phyloP scores from a whole-genome alignment of 92 coral and sea anemone species.

The Parazoanthus swiftii region DNA sequence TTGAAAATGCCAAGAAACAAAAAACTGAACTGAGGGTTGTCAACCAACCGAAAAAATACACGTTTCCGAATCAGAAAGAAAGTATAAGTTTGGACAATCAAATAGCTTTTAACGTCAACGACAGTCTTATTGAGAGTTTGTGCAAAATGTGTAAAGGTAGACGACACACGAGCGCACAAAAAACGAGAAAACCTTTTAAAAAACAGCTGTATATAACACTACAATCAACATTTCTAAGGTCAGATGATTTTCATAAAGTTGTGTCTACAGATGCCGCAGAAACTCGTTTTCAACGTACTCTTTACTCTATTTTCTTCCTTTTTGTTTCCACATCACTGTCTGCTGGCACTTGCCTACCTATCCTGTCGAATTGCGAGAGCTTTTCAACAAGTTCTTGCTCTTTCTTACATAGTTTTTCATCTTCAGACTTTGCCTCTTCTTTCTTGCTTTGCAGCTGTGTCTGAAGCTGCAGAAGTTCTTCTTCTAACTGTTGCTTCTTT shows the following conservation, averaged over 20 bases:
- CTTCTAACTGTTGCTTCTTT: constrained; percentile 10
- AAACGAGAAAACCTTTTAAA: no score
- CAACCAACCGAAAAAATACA: no score
- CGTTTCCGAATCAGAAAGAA: no score
- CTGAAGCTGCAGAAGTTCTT: constrained; percentile 1
- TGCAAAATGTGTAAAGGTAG: no score
- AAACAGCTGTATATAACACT: no score
- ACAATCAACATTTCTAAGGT: neutral
- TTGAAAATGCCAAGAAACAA: no score
- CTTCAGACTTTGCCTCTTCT: constrained; percentile 1
- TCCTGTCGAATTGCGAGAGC: constrained; percentile 3
- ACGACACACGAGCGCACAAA: no score
- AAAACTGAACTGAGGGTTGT: no score
- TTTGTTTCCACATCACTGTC: constrained; percentile 1
- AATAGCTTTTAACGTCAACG: no score
- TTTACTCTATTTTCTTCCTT: constrained; percentile 14
- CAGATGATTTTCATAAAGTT: neutral
- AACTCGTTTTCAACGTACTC: neutral
- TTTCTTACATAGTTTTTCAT: neutral
- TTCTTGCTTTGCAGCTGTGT: constrained; percentile 20
- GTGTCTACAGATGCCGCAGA: neutral
- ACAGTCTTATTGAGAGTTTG: no score
- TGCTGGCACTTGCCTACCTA: neutral
- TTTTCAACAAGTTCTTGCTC: constrained; percentile 28
- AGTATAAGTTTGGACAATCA: no score